A percentile compares a stretch with the other conserved stretches of the same genome.
These are phyloP conservation scores for Cyprinodon brontotheroides DNA, from an alignment of 2,113 vertebrate species.

Conservation along the genomic window DNA sequence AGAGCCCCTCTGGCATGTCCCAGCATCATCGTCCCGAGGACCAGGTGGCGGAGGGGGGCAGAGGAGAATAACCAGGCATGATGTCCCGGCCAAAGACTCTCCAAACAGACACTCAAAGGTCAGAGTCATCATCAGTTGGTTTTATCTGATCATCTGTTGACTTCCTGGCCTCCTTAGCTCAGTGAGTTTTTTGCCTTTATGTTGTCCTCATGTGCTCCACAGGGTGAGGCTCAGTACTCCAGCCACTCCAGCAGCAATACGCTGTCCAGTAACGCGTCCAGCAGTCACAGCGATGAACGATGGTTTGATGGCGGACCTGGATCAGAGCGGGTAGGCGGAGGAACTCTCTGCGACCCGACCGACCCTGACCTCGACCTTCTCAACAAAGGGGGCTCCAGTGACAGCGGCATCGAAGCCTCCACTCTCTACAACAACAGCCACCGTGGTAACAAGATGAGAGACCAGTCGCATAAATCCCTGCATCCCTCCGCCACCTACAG, in stretches of 20 bases:
- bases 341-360: conserved; percentile 65
- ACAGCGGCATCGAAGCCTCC: conserved; percentile 90
- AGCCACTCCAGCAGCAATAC: conserved; percentile 96
- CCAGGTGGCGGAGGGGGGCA: conserved; percentile 68
- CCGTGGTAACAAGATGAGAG: conserved; percentile 67
- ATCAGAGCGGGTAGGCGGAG: conserved; percentile 58
- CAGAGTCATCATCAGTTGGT: conserved; percentile 31
- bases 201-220: conserved; percentile 12
- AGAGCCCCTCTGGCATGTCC: conserved; percentile 93
- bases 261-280: conserved; percentile 91
- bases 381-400: conserved; percentile 87
- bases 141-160: neutral
- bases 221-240: conserved; percentile 89
- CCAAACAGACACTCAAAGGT: conserved; percentile 89
- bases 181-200: neutral
- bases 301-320: conserved; percentile 84
- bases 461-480: conserved; percentile 74
- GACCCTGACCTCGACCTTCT: conserved; percentile 83
- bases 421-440: conserved; percentile 79
- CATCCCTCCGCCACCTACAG: conserved; percentile 73
- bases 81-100: conserved; percentile 86
- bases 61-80: conserved; percentile 83
- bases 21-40: conserved; percentile 76
- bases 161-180: neutral
- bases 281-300: conserved; percentile 90